phyloP scores from a whole-genome alignment of 2,888 invertebrate genomes.

The Pyrgus malvae region DNA sequence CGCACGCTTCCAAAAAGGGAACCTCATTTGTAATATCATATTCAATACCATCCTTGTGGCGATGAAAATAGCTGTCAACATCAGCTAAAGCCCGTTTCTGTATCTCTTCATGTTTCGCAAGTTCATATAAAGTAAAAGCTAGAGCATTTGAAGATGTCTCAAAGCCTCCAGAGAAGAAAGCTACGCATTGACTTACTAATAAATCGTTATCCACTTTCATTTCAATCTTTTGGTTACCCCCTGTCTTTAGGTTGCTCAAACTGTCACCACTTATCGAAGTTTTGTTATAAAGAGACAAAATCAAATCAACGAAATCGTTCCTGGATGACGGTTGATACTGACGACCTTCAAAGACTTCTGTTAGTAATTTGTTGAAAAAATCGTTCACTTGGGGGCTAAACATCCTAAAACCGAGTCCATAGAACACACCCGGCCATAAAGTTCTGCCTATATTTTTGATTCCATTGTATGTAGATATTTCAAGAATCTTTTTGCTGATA shows the following conservation, averaged over 20 bases:
- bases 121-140: constrained; percentile 45
- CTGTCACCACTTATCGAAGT: constrained; percentile 49
- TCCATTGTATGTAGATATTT: constrained; percentile 39
- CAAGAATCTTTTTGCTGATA: constrained; percentile 48
- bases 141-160: constrained; percentile 50
- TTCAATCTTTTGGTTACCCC: background rate
- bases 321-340: constrained; percentile 42
- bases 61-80: constrained; percentile 42
- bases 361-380: constrained; percentile 47
- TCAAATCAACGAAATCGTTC: constrained; percentile 58
- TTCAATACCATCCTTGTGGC: constrained; percentile 35
- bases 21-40: constrained; percentile 50
- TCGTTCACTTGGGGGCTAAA: constrained; percentile 42
- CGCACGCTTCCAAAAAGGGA: constrained; percentile 49
- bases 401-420: constrained; percentile 44
- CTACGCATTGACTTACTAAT: constrained; percentile 73
- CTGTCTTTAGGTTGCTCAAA: constrained; percentile 37
- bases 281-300: constrained; percentile 48
- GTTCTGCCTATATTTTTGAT: constrained; percentile 41
- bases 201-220: constrained; percentile 57
- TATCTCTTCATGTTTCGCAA: constrained; percentile 43
- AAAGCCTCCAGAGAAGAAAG: constrained; percentile 64
- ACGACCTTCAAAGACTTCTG: constrained; percentile 46
- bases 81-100: constrained; percentile 43
- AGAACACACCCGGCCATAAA: constrained; percentile 59